These are phyloP conservation scores for Chromobotia macracanthus DNA, from an alignment of 2,797 vertebrate species.

Conservation along the genomic window DNA sequence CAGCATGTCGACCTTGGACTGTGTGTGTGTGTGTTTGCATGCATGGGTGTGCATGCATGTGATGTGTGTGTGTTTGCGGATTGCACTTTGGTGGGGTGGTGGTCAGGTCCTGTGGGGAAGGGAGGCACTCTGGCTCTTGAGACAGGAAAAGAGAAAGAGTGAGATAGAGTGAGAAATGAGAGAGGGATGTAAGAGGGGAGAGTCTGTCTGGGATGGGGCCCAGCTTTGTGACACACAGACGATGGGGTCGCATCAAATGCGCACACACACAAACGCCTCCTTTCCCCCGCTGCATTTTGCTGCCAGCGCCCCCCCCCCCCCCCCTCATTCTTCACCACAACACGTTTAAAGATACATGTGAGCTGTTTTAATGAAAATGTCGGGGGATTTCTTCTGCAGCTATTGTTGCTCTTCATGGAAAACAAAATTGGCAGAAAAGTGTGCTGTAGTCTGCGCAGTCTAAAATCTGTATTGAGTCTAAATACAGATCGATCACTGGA, in stretches of 20 bases:
- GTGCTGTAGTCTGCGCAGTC: not conserved
- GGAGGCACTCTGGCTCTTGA: constrained; percentile 70
- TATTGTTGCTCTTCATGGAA: constrained; percentile 75
- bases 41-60: constrained; percentile 56
- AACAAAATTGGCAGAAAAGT: constrained; percentile 68
- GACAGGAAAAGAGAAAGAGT: constrained; percentile 64
- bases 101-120: constrained; percentile 73
- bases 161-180: constrained; percentile 63
- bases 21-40: constrained; percentile 36
- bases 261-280: constrained; percentile 30
- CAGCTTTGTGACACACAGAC: constrained; percentile 61
- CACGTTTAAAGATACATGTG: constrained; percentile 83
- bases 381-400: constrained; percentile 73
- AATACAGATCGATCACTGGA: constrained; percentile 1
- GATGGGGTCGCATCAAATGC: constrained; percentile 39
- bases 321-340: constrained; percentile 71
- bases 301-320: constrained; percentile 64
- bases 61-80: constrained; percentile 60
- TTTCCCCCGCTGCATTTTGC: constrained; percentile 74
- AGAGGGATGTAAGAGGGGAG: constrained; percentile 54
- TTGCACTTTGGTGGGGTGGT: constrained; percentile 69
- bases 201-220: constrained; percentile 45
- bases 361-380: constrained; percentile 81
- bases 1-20: constrained; percentile 58
- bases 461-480: constrained; percentile 11